Percentiles rank a stretch among this genome's conserved stretches.
These are phyloP conservation scores for Peromyscus melanophrys DNA, from an alignment of 2,797 vertebrate species.

Conservation along the genomic window DNA sequence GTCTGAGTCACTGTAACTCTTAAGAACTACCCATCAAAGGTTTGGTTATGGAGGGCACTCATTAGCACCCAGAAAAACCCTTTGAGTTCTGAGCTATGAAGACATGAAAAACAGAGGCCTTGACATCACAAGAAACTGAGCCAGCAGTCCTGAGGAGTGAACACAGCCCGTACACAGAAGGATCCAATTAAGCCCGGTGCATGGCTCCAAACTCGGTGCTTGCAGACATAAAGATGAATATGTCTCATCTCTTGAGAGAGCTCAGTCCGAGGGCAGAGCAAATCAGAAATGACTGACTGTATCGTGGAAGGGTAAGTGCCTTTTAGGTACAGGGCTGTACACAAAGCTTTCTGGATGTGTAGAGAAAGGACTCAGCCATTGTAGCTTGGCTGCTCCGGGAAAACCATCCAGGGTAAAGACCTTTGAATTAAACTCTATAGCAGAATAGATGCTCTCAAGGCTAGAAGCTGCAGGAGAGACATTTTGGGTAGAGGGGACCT, in stretches of 20 bases:
- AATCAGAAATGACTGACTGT: constrained; percentile 25
- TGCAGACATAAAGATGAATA: constrained; percentile 57
- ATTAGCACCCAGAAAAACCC: constrained; percentile 56
- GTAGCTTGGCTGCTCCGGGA: background rate
- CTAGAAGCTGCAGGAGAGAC: background rate
- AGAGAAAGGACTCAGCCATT: background rate
- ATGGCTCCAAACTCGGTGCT: background rate
- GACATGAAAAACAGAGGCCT: constrained; percentile 56
- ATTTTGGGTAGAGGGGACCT: background rate
- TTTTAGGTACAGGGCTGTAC: constrained; percentile 8
- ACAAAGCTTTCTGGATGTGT: background rate
- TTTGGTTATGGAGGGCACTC: constrained; percentile 35
- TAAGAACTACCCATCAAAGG: constrained; percentile 58
- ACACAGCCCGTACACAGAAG: constrained; percentile 29
- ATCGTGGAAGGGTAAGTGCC: constrained; percentile 9
- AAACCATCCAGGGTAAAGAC: background rate
- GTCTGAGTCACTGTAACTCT: constrained; percentile 38
- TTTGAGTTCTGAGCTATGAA: constrained; percentile 62
- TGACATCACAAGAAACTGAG: constrained; percentile 59
- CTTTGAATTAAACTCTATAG: constrained; percentile 43
- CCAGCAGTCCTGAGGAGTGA: constrained; percentile 46
- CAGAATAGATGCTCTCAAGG: constrained; percentile 41
- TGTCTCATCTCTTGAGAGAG: constrained; percentile 24
- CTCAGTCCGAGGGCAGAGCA: constrained; percentile 55
- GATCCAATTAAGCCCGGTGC: constrained; percentile 73